Evolutionary conservation across 1,140 invertebrate genomes (phyloP), one percentile per base, ranked within the genome.

Genomic region (Tribolium castaneum): DNA sequence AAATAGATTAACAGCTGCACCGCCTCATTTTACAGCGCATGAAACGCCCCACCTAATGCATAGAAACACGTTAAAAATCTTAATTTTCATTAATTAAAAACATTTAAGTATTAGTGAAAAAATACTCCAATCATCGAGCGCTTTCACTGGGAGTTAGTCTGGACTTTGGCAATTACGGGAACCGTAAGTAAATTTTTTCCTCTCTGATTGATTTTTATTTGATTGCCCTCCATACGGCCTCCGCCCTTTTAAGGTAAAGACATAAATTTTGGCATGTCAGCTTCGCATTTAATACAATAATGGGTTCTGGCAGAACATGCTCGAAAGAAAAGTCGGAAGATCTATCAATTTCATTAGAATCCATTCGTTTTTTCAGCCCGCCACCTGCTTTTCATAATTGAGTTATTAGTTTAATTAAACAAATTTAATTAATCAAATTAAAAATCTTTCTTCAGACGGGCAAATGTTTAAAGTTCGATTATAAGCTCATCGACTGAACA

Each of bases 241-340:
- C 30, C 30, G 25, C 59, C 59, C 30, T 66, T 35, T 35, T n/a
- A 35, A 66, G 30, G 59, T 35, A 66, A 66, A 12, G 59, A 34
- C n/a, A 66, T 66, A 66, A 66, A 66, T 66, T 66, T 22, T 10
- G 30, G 19, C 59, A 35, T 66, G 59, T 66, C 59, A 66, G 59
- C 19, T 66, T 35, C 30, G 22, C 30, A 34, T 66, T 66, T 66
- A 66, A 66, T 66, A 66, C 59, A 66, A 66, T 66, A 66, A 66
- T 66, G 30, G 59, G 3, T 66, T 66, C 3, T 13, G 59, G 59
- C 59, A 30, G 30, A 66, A 35, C 25, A 22, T n/a, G 59, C 14
- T 34, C 10, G 56, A 35, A 66, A 13, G 59, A 35, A 66, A 66
- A 66, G 30, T 13, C 30, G n/a, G 30, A 35, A 66, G 34, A 34